phyloP scores from a whole-genome alignment of 2,888 invertebrate species.

The Amphipyra tragopoginis region DNA sequence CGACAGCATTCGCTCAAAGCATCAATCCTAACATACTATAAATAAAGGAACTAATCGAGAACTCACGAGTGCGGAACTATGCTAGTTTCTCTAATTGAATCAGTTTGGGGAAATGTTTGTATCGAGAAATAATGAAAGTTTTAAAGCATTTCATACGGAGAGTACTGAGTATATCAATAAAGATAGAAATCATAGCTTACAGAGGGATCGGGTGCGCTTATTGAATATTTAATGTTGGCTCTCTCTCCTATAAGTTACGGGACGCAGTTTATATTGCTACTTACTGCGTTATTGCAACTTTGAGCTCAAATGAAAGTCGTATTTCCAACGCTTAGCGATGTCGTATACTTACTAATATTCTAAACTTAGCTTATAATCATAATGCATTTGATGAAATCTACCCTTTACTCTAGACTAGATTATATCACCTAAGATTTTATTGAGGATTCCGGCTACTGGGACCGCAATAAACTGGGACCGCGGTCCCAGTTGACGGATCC shows the following conservation, averaged over 20 bases:
- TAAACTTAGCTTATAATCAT: no score
- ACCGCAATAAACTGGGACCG: no score
- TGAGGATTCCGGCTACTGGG: no score
- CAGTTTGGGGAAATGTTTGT: conserved; percentile 9
- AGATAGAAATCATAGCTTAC: conserved; percentile 42
- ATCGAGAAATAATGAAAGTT: conserved; percentile 6
- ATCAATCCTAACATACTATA: not conserved
- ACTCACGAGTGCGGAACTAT: not conserved
- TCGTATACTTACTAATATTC: no score
- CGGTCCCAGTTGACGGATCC: no score
- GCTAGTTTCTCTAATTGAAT: conserved; percentile 8
- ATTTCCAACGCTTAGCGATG: not conserved
- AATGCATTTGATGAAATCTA: no score
- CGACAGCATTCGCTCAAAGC: not conserved
- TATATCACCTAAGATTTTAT: no score
- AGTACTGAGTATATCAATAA: conserved; percentile 35
- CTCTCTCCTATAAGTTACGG: conserved; percentile 14
- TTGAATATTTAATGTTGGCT: conserved; percentile 46
- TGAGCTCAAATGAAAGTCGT: conserved; percentile 3
- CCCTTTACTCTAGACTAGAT: no score
- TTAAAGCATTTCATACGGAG: conserved; percentile 15
- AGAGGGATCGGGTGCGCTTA: conserved; percentile 27
- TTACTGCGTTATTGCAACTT: conserved; percentile 16
- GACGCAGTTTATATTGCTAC: conserved; percentile 22
- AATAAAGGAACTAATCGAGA: not conserved